These are phyloP conservation scores for Chaenocephalus aceratus DNA, from an alignment of 2,113 vertebrate species.

Conservation along the genomic window DNA sequence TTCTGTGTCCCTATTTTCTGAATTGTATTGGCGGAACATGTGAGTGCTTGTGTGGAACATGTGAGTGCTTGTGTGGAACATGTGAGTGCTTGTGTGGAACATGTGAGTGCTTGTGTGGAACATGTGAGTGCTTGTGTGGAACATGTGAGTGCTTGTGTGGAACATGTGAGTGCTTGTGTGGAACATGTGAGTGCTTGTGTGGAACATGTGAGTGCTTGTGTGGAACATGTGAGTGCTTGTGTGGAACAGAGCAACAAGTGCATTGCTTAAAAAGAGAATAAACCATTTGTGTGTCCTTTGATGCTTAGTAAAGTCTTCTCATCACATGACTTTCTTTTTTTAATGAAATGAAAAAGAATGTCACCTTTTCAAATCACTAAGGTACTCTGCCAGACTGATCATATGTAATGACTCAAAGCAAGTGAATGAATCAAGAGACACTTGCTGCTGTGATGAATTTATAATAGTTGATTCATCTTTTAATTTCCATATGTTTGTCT, in stretches of 20 bases:
- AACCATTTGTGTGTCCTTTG: not conserved
- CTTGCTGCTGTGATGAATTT: constrained; percentile 41
- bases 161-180: too few relatives aligned
- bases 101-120: too few relatives aligned
- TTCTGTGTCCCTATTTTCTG: not conserved
- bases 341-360: not conserved
- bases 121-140: too few relatives aligned
- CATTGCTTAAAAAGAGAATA: not conserved
- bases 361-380: constrained; percentile 17
- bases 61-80: not conserved
- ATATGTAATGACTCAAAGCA: constrained; percentile 13
- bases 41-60: not conserved
- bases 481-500: constrained; percentile 34
- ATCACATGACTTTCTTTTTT: not conserved
- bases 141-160: too few relatives aligned
- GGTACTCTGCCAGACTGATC: constrained; percentile 24
- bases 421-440: constrained; percentile 18
- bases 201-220: too few relatives aligned
- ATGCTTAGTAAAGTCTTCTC: not conserved
- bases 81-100: too few relatives aligned
- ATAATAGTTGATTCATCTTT: constrained; percentile 26
- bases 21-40: not conserved
- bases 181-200: too few relatives aligned
- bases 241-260: not conserved
- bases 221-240: too few relatives aligned